Base-by-base conservation (phyloP, 2,888 invertebrate species). In the Sinelater perroti region DNA sequence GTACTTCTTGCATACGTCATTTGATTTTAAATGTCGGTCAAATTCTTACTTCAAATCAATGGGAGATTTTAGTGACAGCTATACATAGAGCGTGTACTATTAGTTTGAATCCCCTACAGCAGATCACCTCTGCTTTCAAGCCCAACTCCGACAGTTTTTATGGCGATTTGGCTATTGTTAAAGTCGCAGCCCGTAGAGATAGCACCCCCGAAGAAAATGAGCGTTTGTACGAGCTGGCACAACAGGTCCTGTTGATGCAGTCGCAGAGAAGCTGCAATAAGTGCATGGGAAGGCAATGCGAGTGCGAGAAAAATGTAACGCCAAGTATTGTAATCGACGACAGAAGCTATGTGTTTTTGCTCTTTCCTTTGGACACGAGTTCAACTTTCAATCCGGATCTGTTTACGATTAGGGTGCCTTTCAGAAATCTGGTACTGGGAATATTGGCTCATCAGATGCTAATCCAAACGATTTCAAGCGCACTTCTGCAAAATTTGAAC, bases 61-160 rank as follows among this genome's bases (percentile, higher is more conserved):
- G 96, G 96, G 88, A 90, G 77, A 88, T 95, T 18, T 85, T 91
- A 45, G 90, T 90, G 56, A 86, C 87, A 35, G 90, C 90, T 35
- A 84, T 96, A 54, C 90, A 92, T 69, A 84, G 91, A 69, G 93
- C 94, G 20, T 90, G 93, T 67, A 87, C 88, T 21, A 87, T 92
- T n/a, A 94, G 94, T 44, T 85, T 96, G 49, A 90, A 91, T 63
- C 93, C 94, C 24, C 77, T 97, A 50, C 89, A 92, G 62, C 94
- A 94, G 78, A 81, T 97, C 28, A 93, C 93, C 54, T 87, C 91
- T 70, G 94, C 94, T 26, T 97, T 96, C 75, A 90, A 93, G 69
- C 88, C 91, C 67, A 90, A 93, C 72, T 96, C 96, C 0, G 92
- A 94, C 70, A 95, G 95, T 73, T 97, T 96, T 78, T 95, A 95